Evolutionary conservation across 2,888 invertebrate genomes (phyloP).

Genomic region (Apeira syringaria): DNA sequence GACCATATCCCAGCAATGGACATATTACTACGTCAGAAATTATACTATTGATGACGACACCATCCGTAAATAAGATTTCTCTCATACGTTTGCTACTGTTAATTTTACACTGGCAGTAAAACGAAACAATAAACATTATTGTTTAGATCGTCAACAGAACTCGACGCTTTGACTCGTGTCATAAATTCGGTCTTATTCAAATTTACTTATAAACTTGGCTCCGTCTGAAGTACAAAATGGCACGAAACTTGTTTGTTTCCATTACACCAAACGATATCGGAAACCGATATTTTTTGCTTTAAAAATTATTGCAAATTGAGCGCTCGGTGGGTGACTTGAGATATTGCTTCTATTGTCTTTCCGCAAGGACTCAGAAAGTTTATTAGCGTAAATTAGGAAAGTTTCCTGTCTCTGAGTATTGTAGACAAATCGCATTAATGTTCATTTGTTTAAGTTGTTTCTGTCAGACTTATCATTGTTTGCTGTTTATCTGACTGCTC

Average conservation of each 20-base stretch:
- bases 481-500: too few species aligned
- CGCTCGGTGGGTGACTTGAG: conserved; percentile 1
- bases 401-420: conserved; percentile 26
- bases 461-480: conserved; percentile 37
- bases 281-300: conserved; percentile 29
- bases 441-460: conserved; percentile 33
- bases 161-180: conserved; percentile 3
- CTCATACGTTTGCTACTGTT: too few species aligned
- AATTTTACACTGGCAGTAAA: not conserved
- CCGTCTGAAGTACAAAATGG: conserved; percentile 15
- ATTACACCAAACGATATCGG: conserved; percentile 26
- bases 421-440: conserved; percentile 34
- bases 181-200: conserved; percentile 19
- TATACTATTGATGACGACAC: too few species aligned
- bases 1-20: too few species aligned
- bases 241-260: conserved; percentile 17
- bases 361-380: conserved; percentile 17
- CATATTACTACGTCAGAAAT: too few species aligned
- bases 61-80: too few species aligned
- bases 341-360: conserved; percentile 23
- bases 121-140: conserved; percentile 1
- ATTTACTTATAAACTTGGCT: conserved; percentile 23
- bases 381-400: conserved; percentile 39
- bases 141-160: conserved; percentile 7
- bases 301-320: conserved; percentile 20